Base-by-base conservation (phyloP, 2,113 vertebrate species). In the Oostethus manadensis region DNA sequence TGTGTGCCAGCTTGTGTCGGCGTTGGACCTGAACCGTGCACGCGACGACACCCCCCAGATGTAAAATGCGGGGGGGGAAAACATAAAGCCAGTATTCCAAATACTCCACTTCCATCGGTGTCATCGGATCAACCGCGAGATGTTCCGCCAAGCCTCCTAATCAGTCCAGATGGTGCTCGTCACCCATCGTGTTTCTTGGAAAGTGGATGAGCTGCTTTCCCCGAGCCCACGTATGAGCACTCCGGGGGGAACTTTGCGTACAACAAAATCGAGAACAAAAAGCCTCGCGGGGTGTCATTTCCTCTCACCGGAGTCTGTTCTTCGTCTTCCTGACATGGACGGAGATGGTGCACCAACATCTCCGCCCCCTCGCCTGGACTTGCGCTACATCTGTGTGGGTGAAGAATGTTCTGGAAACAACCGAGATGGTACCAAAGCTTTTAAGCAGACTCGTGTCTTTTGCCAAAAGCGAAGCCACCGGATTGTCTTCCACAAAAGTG, bases 81-180 rank as follows among this genome's bases (percentile, higher is more conserved):
- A n/a, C n/a, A 58, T 57, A 46, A 50, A 62, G 62, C 50, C 48
- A 55, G 46, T 60, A 58, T 21, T 59, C 43, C 61, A 23, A 69
- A 51, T 53, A 48, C 20, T 70, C 56, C 1, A 0, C 23, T 76
- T 70, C 58, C 54, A 67, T 35, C 62, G 5, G 21, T 26, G 45
- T 73, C 60, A 78, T 68, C 22, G 50, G 69, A 76, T 60, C 67
- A 18, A 47, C 45, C 29, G 60, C 65, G 49, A 66, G 62, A 78
- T 71, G 65, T 71, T 74, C 66, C 60, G 56, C 64, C 71, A 64
- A 62, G 66, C 72, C 54, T 64, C 66, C 56, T 54, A 9, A 17
- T 23, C 58, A 15, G 51, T 67, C 70, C 77, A 80, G 75, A 80
- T 74, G 69, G 74, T 56, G 29, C 45, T 10, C 45, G 47, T 77